Conservation (phyloP, 2,797 vertebrate species). For the Pseudochirops corinnae region DNA sequence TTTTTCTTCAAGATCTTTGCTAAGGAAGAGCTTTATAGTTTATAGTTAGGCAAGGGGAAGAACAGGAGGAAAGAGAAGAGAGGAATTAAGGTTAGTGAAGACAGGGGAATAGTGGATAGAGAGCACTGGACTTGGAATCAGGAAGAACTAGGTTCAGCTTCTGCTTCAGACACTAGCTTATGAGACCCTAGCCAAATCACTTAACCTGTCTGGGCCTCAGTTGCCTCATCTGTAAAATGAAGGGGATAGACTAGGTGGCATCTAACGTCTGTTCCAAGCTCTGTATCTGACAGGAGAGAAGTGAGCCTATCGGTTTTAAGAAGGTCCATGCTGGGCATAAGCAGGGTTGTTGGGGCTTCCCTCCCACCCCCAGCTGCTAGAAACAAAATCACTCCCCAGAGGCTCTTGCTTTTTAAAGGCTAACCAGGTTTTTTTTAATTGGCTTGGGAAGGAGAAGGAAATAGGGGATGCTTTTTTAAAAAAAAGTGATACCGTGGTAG, state of each 20-base stretch:
- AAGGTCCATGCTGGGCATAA: background rate
- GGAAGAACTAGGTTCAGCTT: background rate
- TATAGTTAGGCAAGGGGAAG: background rate
- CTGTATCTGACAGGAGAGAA: background rate
- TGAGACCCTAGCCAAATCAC: background rate
- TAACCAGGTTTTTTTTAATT: slow-evolving; percentile 6
- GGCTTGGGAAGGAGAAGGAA: background rate
- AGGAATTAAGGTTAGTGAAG: background rate
- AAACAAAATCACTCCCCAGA: background rate
- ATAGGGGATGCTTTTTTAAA: background rate
- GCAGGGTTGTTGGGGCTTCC: background rate
- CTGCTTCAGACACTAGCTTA: background rate
- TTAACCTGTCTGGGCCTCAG: background rate
- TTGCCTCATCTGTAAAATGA: no score
- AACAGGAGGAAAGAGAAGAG: background rate
- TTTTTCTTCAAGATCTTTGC: background rate
- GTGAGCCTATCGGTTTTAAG: background rate
- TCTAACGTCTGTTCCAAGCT: background rate
- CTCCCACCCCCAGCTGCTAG: background rate
- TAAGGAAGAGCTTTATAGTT: background rate
- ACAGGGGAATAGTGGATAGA: background rate
- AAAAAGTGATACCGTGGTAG: background rate
- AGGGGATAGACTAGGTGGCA: background rate
- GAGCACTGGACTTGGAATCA: background rate
- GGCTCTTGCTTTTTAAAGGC: slow-evolving; percentile 26